Percentiles rank a stretch among this genome's conserved stretches.
phyloP scores from a whole-genome alignment of 2,888 invertebrate species.

The Eretmocerus hayati region DNA sequence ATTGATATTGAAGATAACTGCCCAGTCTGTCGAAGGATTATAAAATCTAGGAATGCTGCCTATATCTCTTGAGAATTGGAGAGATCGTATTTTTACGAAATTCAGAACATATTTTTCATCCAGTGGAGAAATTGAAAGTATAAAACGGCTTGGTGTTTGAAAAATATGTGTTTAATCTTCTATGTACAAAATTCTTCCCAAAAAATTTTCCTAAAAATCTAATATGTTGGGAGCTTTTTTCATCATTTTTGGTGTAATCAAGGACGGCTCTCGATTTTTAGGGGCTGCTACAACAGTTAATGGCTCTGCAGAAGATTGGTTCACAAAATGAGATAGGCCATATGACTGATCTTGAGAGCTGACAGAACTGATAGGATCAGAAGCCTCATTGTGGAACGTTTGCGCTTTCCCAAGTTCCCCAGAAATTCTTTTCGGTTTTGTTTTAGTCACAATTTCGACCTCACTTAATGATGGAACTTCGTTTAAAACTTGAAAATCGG shows the following conservation, averaged over 20 bases:
- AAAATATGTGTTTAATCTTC: slow-evolving; percentile 11
- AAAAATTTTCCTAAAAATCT: slow-evolving; percentile 16
- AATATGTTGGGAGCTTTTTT: slow-evolving; percentile 19
- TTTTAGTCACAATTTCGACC: too few relatives aligned
- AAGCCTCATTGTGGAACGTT: too few relatives aligned
- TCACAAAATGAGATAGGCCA: too few relatives aligned
- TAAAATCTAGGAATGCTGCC: slow-evolving; percentile 65
- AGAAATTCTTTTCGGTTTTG: too few relatives aligned
- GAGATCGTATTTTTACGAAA: slow-evolving; percentile 12
- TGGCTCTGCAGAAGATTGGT: background rate
- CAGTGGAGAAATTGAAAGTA: slow-evolving; percentile 14
- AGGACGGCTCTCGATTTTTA: slow-evolving; percentile 7
- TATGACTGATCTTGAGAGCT: too few relatives aligned
- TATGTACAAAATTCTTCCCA: background rate
- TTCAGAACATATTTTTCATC: slow-evolving; percentile 19
- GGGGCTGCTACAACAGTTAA: slow-evolving; percentile 12
- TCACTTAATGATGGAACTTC: too few relatives aligned
- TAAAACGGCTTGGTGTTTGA: slow-evolving; percentile 18
- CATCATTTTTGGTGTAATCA: slow-evolving; percentile 21
- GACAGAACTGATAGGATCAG: too few relatives aligned
- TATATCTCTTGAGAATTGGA: slow-evolving; percentile 57
- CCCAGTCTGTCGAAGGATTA: slow-evolving; percentile 71
- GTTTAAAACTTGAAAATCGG: too few relatives aligned
- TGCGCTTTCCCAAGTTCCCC: too few relatives aligned
- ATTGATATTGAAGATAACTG: slow-evolving; percentile 62